Conservation (phyloP, 2,797 vertebrate genomes). For the Monodelphis domestica region DNA sequence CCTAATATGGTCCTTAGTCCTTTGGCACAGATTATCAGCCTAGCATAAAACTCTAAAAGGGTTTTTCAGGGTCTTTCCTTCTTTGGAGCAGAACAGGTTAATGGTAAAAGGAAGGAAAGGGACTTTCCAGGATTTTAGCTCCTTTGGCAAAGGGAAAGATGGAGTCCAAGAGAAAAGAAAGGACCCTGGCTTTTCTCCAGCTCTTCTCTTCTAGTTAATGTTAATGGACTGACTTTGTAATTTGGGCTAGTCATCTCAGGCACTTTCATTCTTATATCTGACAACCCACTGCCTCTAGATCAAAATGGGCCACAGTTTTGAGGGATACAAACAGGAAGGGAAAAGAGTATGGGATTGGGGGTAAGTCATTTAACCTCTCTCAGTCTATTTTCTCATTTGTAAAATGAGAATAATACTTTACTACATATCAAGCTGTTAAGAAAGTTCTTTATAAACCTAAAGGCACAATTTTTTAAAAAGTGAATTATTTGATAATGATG, state of each 20-base stretch:
- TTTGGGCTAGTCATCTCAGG: background rate
- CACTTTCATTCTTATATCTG: background rate
- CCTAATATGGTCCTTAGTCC: background rate
- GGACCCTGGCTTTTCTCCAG: background rate
- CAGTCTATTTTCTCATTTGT: background rate
- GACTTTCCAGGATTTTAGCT: background rate
- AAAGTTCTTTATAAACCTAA: background rate
- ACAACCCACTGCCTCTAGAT: background rate
- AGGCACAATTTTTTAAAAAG: background rate
- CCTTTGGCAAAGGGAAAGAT: background rate
- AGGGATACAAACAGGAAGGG: background rate
- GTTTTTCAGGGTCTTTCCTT: background rate
- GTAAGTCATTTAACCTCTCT: background rate
- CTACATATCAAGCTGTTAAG: background rate
- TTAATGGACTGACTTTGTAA: background rate
- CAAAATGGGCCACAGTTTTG: background rate
- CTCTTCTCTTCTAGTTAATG: background rate
- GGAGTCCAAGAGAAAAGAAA: background rate
- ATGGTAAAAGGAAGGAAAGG: background rate
- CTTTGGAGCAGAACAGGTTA: background rate
- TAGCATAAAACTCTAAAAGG: background rate
- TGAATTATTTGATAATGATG: background rate
- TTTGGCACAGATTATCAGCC: background rate
- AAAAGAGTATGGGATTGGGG: background rate
- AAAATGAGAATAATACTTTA: background rate